A percentile compares a stretch with the other conserved stretches of the same genome.
Conservation (phyloP, 1,140 invertebrate genomes). For the Chironomus tepperi region DNA sequence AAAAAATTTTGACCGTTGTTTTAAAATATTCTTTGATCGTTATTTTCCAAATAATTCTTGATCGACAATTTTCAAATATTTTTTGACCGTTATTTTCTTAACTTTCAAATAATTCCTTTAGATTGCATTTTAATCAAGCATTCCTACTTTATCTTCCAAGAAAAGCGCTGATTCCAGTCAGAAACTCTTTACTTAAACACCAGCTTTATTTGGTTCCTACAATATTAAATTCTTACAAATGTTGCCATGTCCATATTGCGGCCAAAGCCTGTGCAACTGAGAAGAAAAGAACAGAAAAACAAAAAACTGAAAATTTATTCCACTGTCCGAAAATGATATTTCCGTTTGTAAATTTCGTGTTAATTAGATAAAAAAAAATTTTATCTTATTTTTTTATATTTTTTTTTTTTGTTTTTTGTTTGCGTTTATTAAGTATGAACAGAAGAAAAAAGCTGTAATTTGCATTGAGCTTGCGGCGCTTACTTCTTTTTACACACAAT, state of each 20-base stretch:
- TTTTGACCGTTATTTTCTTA: no score
- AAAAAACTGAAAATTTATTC: no score
- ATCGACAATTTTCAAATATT: no score
- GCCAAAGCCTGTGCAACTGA: background rate
- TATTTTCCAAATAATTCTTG: no score
- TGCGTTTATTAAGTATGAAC: background rate
- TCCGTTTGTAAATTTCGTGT: constrained; percentile 6
- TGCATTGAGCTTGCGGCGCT: background rate
- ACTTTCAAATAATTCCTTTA: no score
- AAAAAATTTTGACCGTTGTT: no score
- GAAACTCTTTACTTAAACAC: no score
- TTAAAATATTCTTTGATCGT: no score
- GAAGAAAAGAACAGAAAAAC: background rate
- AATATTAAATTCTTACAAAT: background rate
- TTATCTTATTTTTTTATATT: background rate
- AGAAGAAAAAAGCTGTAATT: background rate
- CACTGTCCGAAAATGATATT: background rate
- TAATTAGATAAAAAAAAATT: background rate
- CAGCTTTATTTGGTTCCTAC: no score
- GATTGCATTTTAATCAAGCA: no score
- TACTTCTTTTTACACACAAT: background rate
- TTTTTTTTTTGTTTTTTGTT: background rate
- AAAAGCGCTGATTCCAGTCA: no score
- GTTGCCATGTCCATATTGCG: background rate
- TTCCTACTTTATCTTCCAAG: no score